A percentile compares a stretch with the other conserved stretches of the same genome.
Conservation (phyloP, 2,113 vertebrate genomes). For the Gymnorhina tibicen region DNA sequence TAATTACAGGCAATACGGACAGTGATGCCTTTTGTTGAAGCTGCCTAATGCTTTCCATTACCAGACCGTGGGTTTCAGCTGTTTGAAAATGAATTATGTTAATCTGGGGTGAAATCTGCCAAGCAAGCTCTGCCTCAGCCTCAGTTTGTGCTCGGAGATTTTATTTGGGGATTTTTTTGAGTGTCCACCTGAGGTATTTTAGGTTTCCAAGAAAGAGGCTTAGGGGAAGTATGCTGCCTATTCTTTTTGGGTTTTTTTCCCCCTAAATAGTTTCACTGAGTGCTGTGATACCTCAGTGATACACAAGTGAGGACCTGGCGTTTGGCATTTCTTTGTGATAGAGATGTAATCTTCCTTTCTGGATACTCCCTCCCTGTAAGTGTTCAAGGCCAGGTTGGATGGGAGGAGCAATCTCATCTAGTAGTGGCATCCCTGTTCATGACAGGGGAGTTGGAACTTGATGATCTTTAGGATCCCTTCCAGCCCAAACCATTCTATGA, state of each 20-base stretch:
- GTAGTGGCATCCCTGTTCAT: neutral
- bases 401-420: neutral
- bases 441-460: neutral
- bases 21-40: conserved; percentile 37
- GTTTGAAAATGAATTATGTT: conserved; percentile 18
- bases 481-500: neutral
- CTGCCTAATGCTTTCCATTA: conserved; percentile 13
- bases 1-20: neutral
- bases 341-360: neutral
- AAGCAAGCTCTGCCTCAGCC: neutral
- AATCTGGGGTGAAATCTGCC: conserved; percentile 26
- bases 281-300: neutral
- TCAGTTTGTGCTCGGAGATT: neutral
- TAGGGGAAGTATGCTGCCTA: neutral
- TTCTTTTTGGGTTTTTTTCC: neutral
- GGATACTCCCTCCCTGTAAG: neutral
- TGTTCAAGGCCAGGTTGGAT: neutral
- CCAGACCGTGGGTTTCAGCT: neutral
- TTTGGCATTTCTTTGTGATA: neutral
- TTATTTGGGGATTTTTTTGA: neutral
- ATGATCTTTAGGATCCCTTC: neutral
- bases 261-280: neutral
- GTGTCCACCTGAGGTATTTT: neutral
- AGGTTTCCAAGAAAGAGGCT: neutral
- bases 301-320: neutral